Conservation (phyloP, 2,888 invertebrate species). For the Cepaea hortensis region DNA sequence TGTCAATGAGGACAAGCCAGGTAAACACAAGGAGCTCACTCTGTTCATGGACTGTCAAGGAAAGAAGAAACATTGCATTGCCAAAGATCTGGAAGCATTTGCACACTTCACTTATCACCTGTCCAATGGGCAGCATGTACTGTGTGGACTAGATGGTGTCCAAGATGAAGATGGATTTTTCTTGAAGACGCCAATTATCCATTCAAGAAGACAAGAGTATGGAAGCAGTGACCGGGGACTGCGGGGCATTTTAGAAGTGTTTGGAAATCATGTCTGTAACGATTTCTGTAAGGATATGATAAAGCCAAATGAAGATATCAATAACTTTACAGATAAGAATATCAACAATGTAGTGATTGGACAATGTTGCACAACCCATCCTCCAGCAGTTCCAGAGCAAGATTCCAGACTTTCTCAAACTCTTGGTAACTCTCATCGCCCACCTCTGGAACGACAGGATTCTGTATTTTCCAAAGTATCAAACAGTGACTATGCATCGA, state of each 20-base stretch:
- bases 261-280: constrained; percentile 51
- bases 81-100: constrained; percentile 50
- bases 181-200: constrained; percentile 53
- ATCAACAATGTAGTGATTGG: not conserved
- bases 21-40: constrained; percentile 8
- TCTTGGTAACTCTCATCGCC: not conserved
- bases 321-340: not conserved
- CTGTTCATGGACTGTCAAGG: constrained; percentile 33
- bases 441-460: not conserved
- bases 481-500: not conserved
- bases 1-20: constrained; percentile 33
- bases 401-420: not conserved
- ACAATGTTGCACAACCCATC: not conserved
- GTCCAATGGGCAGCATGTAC: constrained; percentile 50
- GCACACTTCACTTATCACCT: constrained; percentile 52
- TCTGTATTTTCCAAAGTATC: not conserved
- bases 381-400: not conserved
- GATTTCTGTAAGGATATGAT: constrained; percentile 48
- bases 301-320: constrained; percentile 11
- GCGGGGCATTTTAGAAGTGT: constrained; percentile 46
- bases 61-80: not conserved
- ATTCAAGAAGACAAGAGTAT: constrained; percentile 46
- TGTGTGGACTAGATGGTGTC: constrained; percentile 52
- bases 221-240: constrained; percentile 51
- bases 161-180: constrained; percentile 46